Evolutionary conservation across 1,140 invertebrate genomes (phyloP).

Genomic region (Tachypleus tridentatus): DNA sequence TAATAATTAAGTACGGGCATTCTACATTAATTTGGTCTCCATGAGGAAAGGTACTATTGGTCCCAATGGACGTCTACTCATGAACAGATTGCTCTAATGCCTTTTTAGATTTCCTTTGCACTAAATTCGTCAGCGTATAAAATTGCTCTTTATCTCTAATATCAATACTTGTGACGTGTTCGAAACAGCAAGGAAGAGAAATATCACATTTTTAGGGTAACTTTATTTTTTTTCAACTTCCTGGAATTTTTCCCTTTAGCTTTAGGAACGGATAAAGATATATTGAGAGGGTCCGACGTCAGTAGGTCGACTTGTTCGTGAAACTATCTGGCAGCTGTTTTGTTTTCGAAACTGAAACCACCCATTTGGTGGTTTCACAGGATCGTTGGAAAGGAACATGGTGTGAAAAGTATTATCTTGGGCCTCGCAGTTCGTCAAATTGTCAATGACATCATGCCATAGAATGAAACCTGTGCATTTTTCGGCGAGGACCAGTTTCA

Average conservation of each 20-base stretch:
- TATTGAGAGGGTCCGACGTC: conserved; percentile 64
- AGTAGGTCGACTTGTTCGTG: conserved; percentile 50
- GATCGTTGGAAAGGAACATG: conserved; percentile 62
- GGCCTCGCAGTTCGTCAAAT: conserved; percentile 42
- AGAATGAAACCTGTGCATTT: conserved; percentile 68
- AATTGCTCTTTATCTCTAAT: too few species aligned
- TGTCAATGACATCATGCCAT: conserved; percentile 71
- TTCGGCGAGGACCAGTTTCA: conserved; percentile 65
- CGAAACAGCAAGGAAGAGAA: conserved; percentile 75
- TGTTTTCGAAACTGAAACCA: conserved; percentile 63
- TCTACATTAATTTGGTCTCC: too few species aligned
- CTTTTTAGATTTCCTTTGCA: too few species aligned
- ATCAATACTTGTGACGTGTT: conserved; percentile 70
- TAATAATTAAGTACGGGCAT: too few species aligned
- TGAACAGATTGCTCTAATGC: too few species aligned
- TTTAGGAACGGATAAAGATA: conserved; percentile 55
- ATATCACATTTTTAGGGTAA: conserved; percentile 76
- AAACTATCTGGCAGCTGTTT: conserved; percentile 56
- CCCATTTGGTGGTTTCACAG: conserved; percentile 45
- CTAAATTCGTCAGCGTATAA: too few species aligned
- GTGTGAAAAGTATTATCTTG: conserved; percentile 62
- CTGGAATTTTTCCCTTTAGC: conserved; percentile 35
- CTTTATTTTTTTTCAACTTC: conserved; percentile 37
- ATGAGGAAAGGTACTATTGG: too few species aligned
- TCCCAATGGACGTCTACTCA: too few species aligned